Evolutionary conservation across 2,888 invertebrate species (phyloP).

Genomic region (Hyalella azteca): DNA sequence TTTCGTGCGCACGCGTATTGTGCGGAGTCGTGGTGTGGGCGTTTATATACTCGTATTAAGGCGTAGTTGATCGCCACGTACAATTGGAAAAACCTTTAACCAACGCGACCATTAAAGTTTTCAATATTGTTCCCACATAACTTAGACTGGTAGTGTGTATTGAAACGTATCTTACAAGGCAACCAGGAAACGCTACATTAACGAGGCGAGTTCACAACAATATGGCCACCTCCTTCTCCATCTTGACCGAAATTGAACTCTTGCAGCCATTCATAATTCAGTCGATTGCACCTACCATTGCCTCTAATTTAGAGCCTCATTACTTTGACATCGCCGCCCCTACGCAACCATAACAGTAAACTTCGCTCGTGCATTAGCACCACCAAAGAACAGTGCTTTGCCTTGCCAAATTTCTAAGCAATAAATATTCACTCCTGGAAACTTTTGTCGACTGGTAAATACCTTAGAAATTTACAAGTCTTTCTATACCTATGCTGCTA

Average conservation of each 20-base stretch:
- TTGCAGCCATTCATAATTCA: background rate
- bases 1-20: too few species aligned
- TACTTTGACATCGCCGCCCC: background rate
- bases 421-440: conserved; percentile 24
- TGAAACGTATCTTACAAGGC: too few species aligned
- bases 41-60: too few species aligned
- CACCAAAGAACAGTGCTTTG: background rate
- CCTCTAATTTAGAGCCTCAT: conserved; percentile 20
- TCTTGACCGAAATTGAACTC: background rate
- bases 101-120: too few species aligned
- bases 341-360: conserved; percentile 24
- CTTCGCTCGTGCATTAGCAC: conserved; percentile 11
- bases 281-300: conserved; percentile 17
- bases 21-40: too few species aligned
- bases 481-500: too few species aligned
- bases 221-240: background rate
- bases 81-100: too few species aligned
- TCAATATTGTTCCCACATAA: too few species aligned
- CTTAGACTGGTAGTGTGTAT: too few species aligned
- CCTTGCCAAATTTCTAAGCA: background rate
- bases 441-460: conserved; percentile 22
- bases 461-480: background rate
- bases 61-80: too few species aligned
- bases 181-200: too few species aligned
- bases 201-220: too few species aligned